Percentiles rank a stretch among this genome's conserved stretches.
phyloP scores from a whole-genome alignment of 2,113 vertebrate species.

The Pholis gunnellus region DNA sequence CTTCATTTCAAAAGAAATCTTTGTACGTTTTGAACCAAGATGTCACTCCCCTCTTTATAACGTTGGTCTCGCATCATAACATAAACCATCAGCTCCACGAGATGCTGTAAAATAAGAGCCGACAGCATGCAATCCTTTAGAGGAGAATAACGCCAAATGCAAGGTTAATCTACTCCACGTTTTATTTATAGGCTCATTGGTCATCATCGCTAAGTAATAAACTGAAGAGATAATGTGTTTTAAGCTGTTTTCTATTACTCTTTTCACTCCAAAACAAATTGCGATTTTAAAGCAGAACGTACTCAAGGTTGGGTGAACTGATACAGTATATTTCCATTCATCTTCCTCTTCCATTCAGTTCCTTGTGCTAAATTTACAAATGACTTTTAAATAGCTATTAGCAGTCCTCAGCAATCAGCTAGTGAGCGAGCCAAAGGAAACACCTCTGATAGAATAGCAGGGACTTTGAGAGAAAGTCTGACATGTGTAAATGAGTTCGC shows the following conservation, averaged over 20 bases:
- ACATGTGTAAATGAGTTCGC: slow-evolving; percentile 65
- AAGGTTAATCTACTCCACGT: not conserved
- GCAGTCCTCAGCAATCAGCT: slow-evolving; percentile 53
- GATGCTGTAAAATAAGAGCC: slow-evolving; percentile 16
- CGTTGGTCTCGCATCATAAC: slow-evolving; percentile 24
- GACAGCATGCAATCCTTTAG: not conserved
- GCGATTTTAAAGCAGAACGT: not conserved
- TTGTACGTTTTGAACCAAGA: slow-evolving; percentile 6
- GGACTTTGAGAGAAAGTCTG: slow-evolving; percentile 51
- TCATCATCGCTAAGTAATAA: not conserved
- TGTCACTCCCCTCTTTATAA: slow-evolving; percentile 9
- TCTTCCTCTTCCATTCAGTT: slow-evolving; percentile 28
- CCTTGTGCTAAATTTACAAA: too few relatives aligned
- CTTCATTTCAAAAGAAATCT: slow-evolving; percentile 16
- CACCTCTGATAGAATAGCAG: slow-evolving; percentile 66
- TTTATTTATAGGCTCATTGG: not conserved
- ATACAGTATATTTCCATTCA: slow-evolving; percentile 14
- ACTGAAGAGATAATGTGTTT: not conserved
- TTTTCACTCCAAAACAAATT: not conserved
- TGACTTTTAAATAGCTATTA: slow-evolving; percentile 49
- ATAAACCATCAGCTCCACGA: slow-evolving; percentile 7
- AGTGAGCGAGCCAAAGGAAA: slow-evolving; percentile 57
- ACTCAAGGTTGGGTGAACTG: slow-evolving; percentile 3
- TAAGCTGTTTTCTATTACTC: not conserved
- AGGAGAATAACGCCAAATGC: not conserved